Evolutionary conservation across 2,888 invertebrate genomes (phyloP), one percentile per base, ranked within the genome.

Genomic region (Sepioteuthis lessoniana): DNA sequence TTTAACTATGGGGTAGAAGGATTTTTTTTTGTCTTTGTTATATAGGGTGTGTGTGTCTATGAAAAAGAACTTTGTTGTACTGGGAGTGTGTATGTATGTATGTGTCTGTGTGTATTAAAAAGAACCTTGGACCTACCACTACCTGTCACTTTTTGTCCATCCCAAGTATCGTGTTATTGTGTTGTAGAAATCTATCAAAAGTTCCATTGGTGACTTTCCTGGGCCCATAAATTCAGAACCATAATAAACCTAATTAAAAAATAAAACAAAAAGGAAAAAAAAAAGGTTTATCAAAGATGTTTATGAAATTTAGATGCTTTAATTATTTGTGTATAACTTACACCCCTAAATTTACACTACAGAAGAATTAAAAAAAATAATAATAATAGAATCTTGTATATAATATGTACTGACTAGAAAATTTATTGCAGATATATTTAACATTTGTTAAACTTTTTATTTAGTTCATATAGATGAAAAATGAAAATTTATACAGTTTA

Each of bases 151-250:
- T 47, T 92, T 92, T 92, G 92, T 47, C 92, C 92, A 92, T 47
- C 46, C 92, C 92, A 92, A 31, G 55, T 93, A 93, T 90, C 95
- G 95, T 16, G 96, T 96, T 21, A 96, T 94, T 91, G 96, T 95
- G 94, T 96, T 96, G 94, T 96, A 96, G 94, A 96, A 96, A 94
- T 96, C 96, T 1, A 96, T 95, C 91, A 97, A 94, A 37, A 97
- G 95, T 94, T 96, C 96, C 76, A 97, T 94, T 19, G 96, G 95
- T 31, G 96, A 95, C 94, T 96, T 96, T 35, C 97, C 97, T 19
- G 97, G 97, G 42, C 96, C 96, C 95, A 96, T 95, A 94, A 96
- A 97, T 95, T 97, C 97, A 94, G 96, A 96, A 16, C 96, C 96
- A 96, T 95, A 96, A 92, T 95, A 96, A 93, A 96, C 96, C 97